phyloP scores from a whole-genome alignment of 2,888 invertebrate species.

The Calephelis perditalis region DNA sequence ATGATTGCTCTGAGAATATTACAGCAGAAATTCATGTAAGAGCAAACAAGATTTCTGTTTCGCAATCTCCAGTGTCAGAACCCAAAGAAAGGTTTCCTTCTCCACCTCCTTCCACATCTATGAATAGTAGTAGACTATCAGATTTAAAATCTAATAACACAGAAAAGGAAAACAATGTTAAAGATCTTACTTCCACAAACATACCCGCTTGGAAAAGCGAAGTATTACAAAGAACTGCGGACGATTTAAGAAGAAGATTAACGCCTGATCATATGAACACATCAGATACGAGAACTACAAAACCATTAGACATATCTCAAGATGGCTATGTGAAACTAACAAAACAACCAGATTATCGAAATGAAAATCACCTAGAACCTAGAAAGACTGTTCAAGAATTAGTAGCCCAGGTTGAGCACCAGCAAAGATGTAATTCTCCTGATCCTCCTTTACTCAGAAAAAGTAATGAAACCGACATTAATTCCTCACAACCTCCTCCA shows the following conservation, averaged over 20 bases:
- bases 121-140: constrained; percentile 41
- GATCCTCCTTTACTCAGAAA: constrained; percentile 54
- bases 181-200: constrained; percentile 36
- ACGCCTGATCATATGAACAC: constrained; percentile 58
- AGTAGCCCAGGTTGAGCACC: constrained; percentile 79
- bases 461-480: constrained; percentile 51
- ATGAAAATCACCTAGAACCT: constrained; percentile 46
- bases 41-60: constrained; percentile 55
- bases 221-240: constrained; percentile 66
- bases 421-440: constrained; percentile 59
- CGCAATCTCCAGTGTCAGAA: constrained; percentile 63
- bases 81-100: constrained; percentile 50
- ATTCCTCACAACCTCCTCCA: constrained; percentile 40
- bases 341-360: constrained; percentile 50
- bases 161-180: constrained; percentile 40
- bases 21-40: constrained; percentile 71
- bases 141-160: constrained; percentile 44
- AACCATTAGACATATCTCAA: constrained; percentile 66
- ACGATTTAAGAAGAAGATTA: constrained; percentile 62
- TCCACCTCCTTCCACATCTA: constrained; percentile 52
- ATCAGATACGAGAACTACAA: constrained; percentile 50
- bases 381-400: constrained; percentile 80
- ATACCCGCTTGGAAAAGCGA: constrained; percentile 64
- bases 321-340: constrained; percentile 71
- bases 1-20: constrained; percentile 51